Conservation (phyloP, 2,888 invertebrate species). For the Miltochrista miniata region DNA sequence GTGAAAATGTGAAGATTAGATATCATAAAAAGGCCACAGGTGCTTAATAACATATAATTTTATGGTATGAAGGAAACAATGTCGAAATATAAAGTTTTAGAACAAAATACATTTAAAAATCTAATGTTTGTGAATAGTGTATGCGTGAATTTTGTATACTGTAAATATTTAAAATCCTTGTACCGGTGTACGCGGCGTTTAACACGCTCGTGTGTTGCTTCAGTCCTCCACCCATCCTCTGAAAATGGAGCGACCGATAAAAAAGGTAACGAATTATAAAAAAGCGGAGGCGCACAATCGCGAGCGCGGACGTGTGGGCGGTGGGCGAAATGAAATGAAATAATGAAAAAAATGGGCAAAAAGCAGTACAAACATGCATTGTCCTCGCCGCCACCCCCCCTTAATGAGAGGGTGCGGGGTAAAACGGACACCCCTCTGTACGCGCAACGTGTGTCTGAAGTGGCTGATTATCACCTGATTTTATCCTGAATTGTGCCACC, state of each 20-base stretch:
- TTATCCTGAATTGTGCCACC: constrained; percentile 51
- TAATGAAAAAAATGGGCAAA: constrained; percentile 84
- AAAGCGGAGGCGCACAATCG: constrained; percentile 81
- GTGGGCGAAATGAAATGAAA: constrained; percentile 84
- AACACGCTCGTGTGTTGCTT: constrained; percentile 50
- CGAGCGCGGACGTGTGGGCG: constrained; percentile 81
- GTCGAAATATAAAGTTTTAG: neutral
- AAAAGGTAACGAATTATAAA: constrained; percentile 84
- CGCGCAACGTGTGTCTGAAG: constrained; percentile 68
- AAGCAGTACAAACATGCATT: constrained; percentile 84
- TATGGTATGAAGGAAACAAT: neutral
- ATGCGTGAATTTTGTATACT: neutral
- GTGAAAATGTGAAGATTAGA: constrained; percentile 23
- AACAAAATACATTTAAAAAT: neutral
- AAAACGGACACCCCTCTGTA: constrained; percentile 40
- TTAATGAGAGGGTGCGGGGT: constrained; percentile 71
- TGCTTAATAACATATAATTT: constrained; percentile 5
- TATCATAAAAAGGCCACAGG: constrained; percentile 18
- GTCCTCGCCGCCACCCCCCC: constrained; percentile 71
- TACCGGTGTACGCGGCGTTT: constrained; percentile 31
- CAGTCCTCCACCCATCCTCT: constrained; percentile 71
- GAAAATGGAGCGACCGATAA: constrained; percentile 83
- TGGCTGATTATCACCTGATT: constrained; percentile 81
- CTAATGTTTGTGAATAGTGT: no score
- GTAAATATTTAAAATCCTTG: constrained; percentile 3